Evolutionary conservation across 1,140 invertebrate genomes (phyloP), one percentile per base, ranked within the genome.

Genomic region (Temnothorax curvispinosus): DNA sequence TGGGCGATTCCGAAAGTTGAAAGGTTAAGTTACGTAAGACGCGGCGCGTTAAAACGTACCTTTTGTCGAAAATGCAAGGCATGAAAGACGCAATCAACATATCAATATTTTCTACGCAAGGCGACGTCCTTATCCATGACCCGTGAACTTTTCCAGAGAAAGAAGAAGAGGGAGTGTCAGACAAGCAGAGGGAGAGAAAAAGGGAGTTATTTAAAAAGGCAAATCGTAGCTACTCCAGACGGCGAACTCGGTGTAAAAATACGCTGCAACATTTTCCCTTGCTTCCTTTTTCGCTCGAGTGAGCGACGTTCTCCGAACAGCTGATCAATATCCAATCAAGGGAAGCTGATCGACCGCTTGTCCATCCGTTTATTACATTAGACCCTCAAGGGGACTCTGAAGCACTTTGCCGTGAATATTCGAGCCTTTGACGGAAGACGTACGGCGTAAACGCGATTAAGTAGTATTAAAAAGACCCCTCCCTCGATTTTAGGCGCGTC

Each of bases 301-400:
- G 50, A 21, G 64, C 77, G 77, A 80, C 47, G 62, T 67, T 69
- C 56, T 32, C 64, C 47, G n/a, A 67, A 81, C 77, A 81, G 77
- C 77, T 81, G 77, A 81, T 81, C 77, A 81, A 81, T 81, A 81
- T 81, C 77, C 77, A 81, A 81, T 81, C 77, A 81, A 81, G 62
- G 21, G 35, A 69, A 21, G 77, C 77, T 81, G 87, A 75, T 85
- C 71, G 81, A 65, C 72, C 71, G 88, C 72, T 89, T 67, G 86
- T 89, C 86, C 65, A 88, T 88, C 88, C 88, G 81, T 89, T 88
- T 81, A 81, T 81, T 81, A 87, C 87, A 89, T 89, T 89, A 89
- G 88, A 88, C 74, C 54, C 81, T 69, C 81, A 88, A 88, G 80
- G 88, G 87, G 75, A 76, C 88, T 85, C 71, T 47, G 86, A 75